A percentile compares a stretch with the other conserved stretches of the same genome.
These are phyloP conservation scores for Perdix hodgsoniae DNA, from an alignment of 2,797 vertebrate genomes.

Conservation along the genomic window DNA sequence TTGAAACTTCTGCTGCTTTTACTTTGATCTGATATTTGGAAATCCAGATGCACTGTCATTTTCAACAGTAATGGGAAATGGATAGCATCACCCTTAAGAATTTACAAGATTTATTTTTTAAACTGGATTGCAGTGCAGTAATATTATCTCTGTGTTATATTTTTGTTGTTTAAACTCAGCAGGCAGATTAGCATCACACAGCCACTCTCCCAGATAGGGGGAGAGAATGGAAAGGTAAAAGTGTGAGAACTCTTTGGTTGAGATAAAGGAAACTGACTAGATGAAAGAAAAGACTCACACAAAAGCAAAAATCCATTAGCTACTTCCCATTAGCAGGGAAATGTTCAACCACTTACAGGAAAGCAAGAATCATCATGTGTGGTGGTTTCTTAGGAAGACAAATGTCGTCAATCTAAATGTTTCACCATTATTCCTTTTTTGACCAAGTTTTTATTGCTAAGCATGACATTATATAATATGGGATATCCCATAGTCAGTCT, in stretches of 20 bases:
- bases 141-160: slow-evolving; percentile 11
- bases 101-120: background rate
- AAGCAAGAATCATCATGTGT: background rate
- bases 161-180: background rate
- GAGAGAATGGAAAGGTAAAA: background rate
- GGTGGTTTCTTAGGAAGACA: background rate
- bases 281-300: background rate
- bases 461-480: background rate
- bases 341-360: background rate
- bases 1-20: background rate
- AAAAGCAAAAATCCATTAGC: background rate
- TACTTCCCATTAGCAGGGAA: background rate
- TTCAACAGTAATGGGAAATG: background rate
- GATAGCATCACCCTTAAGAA: background rate
- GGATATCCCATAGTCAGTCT: too few species aligned
- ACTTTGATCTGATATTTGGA: background rate
- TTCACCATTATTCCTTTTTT: background rate
- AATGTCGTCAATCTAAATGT: background rate
- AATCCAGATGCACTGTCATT: background rate
- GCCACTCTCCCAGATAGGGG: background rate
- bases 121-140: background rate
- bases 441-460: background rate
- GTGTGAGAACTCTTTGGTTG: background rate
- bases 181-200: background rate
- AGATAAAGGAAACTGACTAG: background rate